A percentile compares a stretch with the other conserved stretches of the same genome.
Conservation (phyloP, 2,888 invertebrate genomes). For the Antheraea yamamai region DNA sequence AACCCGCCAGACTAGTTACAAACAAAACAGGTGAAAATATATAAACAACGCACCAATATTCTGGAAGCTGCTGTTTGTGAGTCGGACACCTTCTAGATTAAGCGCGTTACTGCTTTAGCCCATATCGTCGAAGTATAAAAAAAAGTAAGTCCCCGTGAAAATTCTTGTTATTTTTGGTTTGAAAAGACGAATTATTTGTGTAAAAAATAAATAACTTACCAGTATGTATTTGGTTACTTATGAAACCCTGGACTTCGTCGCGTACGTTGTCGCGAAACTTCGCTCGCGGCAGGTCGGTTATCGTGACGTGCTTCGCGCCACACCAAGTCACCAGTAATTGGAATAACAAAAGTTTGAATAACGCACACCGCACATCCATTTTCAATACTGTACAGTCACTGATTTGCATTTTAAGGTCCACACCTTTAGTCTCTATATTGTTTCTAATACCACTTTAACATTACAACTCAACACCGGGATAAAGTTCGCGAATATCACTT, state of each 20-base stretch:
- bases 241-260: constrained; percentile 64
- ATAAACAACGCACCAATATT: too few species aligned
- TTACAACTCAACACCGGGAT: constrained; percentile 38
- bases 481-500: constrained; percentile 30
- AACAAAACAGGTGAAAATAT: too few species aligned
- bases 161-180: not conserved
- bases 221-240: constrained; percentile 69
- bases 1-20: too few species aligned
- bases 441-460: constrained; percentile 32
- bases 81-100: too few species aligned
- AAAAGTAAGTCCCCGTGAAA: too few species aligned
- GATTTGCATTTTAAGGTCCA: constrained; percentile 57
- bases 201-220: constrained; percentile 52
- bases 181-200: not conserved
- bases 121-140: too few species aligned
- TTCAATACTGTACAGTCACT: constrained; percentile 62
- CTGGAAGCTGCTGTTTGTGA: too few species aligned
- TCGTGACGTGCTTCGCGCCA: constrained; percentile 65
- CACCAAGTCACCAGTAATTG: constrained; percentile 73
- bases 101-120: too few species aligned
- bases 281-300: constrained; percentile 44
- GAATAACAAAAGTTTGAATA: constrained; percentile 72
- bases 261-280: constrained; percentile 41
- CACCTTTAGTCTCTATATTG: constrained; percentile 26
- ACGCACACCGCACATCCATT: constrained; percentile 71